Evolutionary conservation across 1,140 invertebrate species (phyloP).

Genomic region (Achatina immaculata): DNA sequence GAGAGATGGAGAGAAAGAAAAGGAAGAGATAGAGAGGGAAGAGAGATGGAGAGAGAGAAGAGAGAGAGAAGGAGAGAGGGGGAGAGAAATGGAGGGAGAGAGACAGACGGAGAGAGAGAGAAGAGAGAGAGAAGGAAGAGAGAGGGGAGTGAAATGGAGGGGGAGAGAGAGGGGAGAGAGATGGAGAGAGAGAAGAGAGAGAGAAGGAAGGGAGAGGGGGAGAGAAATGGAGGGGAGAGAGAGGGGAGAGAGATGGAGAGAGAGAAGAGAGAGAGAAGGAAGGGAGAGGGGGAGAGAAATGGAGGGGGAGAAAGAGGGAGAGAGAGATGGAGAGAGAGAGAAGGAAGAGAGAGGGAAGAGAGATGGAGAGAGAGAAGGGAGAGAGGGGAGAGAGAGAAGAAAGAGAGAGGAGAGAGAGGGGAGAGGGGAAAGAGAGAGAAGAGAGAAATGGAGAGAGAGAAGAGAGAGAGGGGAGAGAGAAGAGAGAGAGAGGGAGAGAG

Average conservation of each 20-base stretch:
- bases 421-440: background rate
- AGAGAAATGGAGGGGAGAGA: background rate
- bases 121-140: background rate
- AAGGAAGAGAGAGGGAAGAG: background rate
- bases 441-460: background rate
- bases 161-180: background rate
- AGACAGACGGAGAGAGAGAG: background rate
- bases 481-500: background rate
- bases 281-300: background rate
- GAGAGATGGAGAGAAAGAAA: background rate
- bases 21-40: constrained; percentile 2
- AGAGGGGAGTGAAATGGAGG: no score
- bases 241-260: background rate
- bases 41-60: background rate
- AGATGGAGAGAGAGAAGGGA: background rate
- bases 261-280: background rate
- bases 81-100: background rate
- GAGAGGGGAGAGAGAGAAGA: background rate
- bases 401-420: background rate
- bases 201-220: background rate
- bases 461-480: background rate
- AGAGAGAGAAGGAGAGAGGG: background rate
- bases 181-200: background rate
- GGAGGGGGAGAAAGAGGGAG: background rate
- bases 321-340: background rate